Base-by-base conservation (phyloP, 1,140 invertebrate species). In the Gryon sp. region DNA sequence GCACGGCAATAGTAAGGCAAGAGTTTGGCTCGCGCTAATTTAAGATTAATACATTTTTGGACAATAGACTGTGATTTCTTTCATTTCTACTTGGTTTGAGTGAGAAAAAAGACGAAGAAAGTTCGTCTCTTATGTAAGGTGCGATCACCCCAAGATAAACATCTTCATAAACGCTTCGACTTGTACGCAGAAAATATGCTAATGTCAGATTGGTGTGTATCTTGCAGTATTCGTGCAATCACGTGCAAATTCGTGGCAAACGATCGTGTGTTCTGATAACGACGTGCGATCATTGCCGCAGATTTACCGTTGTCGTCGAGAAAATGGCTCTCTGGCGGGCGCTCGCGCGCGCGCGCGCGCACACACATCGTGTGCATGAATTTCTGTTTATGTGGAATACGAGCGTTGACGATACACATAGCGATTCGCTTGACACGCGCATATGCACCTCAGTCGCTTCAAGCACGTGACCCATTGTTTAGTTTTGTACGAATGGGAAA, bases 401-500 rank as follows among this genome's bases (percentile, higher is more conserved):
- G n/a, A n/a, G n/a, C n/a, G 15, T 4, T 30, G 28, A 20, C 46
- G 20, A 43, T 43, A 57, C 41, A 32, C 48, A n/a, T n/a, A 28
- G 15, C 32, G 41, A 8, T 63, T 36, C 69, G 22, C 45, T n/a
- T 38, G 57, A 53, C 41, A 41, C 48, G 46, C 55, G 72, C 55
- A 45, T 46, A 45, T 30, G 62, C 41, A 55, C 52, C 52, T 57
- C 34, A 28, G 43, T 41, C 40, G 59, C n/a, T n/a, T n/a, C n/a
- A n/a, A 40, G 43, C 69, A 52, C 59, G 69, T 65, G 69, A 73
- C 34, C 60, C 40, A 75, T 75, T 75, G 70, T 75, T 65, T 48
- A 18, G 34, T n/a, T 45, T 52, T 22, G 45, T 34, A 60, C 60
- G 46, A 65, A 68, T 50, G 40, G 28, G 55, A 57, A 60, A 62